A percentile compares a stretch with the other conserved stretches of the same genome.
Evolutionary conservation across 2,888 invertebrate genomes (phyloP).

Genomic region (Parelbella ahira): DNA sequence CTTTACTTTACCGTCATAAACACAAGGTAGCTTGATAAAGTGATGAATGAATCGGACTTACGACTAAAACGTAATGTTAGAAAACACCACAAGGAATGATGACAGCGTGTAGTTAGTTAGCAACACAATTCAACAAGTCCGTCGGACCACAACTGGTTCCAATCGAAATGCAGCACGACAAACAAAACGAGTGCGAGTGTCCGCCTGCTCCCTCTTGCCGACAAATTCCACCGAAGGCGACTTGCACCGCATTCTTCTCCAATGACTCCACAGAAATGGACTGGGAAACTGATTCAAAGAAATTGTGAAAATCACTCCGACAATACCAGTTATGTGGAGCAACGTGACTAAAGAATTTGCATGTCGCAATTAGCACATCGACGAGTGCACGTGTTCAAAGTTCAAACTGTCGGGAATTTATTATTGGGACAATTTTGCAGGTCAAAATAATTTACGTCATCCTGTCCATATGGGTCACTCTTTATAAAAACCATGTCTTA

Average conservation of each 20-base stretch:
- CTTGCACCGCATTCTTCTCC: slow-evolving; percentile 26
- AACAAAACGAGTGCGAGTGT: slow-evolving; percentile 10
- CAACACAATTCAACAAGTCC: no score
- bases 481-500: slow-evolving; percentile 8
- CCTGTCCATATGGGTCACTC: not conserved
- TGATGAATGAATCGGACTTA: no score
- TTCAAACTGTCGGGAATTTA: not conserved
- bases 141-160: slow-evolving; percentile 20
- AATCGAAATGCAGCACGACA: slow-evolving; percentile 12
- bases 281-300: slow-evolving; percentile 12
- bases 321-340: not conserved
- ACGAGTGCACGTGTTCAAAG: slow-evolving; percentile 1
- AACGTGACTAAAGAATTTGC: slow-evolving; percentile 4
- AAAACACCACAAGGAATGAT: no score
- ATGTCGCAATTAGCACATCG: slow-evolving; percentile 6
- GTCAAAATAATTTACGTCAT: not conserved
- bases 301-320: slow-evolving; percentile 1
- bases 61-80: no score
- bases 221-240: slow-evolving; percentile 29
- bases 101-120: no score
- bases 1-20: no score
- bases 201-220: slow-evolving; percentile 2
- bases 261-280: slow-evolving; percentile 16
- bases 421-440: not conserved
- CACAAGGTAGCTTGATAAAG: no score